These are phyloP conservation scores for Phania funesta DNA, from an alignment of 2,888 invertebrate species.

Conservation along the genomic window DNA sequence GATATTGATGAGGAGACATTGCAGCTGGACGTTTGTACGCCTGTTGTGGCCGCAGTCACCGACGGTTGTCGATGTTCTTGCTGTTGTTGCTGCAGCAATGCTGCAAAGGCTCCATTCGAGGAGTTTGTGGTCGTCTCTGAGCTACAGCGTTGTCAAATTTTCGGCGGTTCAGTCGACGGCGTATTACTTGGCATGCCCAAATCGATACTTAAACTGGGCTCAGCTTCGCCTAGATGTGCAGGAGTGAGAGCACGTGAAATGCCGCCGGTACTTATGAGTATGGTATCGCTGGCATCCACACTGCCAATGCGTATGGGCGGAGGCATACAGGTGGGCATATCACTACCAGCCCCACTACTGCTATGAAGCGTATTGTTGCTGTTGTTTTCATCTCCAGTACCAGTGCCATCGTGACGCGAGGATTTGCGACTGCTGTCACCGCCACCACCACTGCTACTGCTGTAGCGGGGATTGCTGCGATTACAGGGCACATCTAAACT, in stretches of 20 bases:
- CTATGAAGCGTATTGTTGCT: constrained; percentile 79
- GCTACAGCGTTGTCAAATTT: constrained; percentile 80
- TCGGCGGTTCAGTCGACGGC: constrained; percentile 75
- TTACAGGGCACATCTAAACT: constrained; percentile 79
- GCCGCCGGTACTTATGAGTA: constrained; percentile 69
- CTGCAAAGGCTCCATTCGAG: constrained; percentile 74
- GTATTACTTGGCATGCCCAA: constrained; percentile 75
- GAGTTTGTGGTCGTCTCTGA: constrained; percentile 77
- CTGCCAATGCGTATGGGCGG: constrained; percentile 76
- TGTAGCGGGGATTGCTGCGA: constrained; percentile 76
- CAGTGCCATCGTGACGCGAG: constrained; percentile 75
- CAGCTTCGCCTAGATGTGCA: constrained; percentile 68
- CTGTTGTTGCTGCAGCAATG: constrained; percentile 70
- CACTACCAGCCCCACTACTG: constrained; percentile 75
- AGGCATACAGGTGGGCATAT: constrained; percentile 72
- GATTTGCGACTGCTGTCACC: constrained; percentile 79
- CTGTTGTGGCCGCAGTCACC: constrained; percentile 68
- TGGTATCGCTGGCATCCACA: constrained; percentile 73
- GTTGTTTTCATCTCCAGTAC: constrained; percentile 75
- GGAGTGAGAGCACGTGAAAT: constrained; percentile 70
- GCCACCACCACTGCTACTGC: constrained; percentile 76
- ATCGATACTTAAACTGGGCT: constrained; percentile 75
- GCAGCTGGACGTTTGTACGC: constrained; percentile 75
- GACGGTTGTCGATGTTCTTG: constrained; percentile 63
- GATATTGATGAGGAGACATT: constrained; percentile 79